A percentile compares a stretch with the other conserved stretches of the same genome.
Conservation (phyloP, 2,888 invertebrate genomes). For the Chaitophorus viminalis region DNA sequence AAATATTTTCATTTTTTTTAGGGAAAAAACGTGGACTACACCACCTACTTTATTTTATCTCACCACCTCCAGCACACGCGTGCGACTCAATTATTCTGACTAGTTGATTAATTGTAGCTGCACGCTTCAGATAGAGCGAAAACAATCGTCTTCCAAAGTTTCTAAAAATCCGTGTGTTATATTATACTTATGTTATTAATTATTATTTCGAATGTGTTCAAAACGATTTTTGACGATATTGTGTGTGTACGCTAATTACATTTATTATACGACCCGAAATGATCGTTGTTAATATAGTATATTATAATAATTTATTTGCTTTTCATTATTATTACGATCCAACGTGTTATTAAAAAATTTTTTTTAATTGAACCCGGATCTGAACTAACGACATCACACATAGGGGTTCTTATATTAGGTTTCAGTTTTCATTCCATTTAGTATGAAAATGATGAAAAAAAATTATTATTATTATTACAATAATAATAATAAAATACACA, state of each 20-base stretch:
- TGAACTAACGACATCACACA: constrained; percentile 41
- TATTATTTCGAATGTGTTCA: background rate
- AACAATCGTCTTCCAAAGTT: too few relatives aligned
- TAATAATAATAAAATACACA: background rate
- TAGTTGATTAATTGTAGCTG: too few relatives aligned
- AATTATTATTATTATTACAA: background rate
- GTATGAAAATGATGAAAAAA: constrained; percentile 4
- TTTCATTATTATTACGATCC: constrained; percentile 27
- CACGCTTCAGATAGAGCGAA: too few relatives aligned
- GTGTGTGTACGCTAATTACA: constrained; percentile 20
- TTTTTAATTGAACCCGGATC: constrained; percentile 61
- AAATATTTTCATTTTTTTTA: background rate
- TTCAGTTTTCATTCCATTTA: constrained; percentile 45
- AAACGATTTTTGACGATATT: background rate
- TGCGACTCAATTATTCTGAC: too few relatives aligned
- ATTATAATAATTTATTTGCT: constrained; percentile 47
- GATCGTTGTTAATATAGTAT: background rate
- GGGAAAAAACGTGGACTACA: too few relatives aligned
- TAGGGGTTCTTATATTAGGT: constrained; percentile 52
- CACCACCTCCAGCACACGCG: too few relatives aligned
- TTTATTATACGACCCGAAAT: background rate
- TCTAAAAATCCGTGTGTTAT: background rate
- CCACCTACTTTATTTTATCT: too few relatives aligned
- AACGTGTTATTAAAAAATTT: constrained; percentile 52
- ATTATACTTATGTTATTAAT: too few relatives aligned